Conservation (phyloP, 2,888 invertebrate genomes). For the Abrostola triplasia region DNA sequence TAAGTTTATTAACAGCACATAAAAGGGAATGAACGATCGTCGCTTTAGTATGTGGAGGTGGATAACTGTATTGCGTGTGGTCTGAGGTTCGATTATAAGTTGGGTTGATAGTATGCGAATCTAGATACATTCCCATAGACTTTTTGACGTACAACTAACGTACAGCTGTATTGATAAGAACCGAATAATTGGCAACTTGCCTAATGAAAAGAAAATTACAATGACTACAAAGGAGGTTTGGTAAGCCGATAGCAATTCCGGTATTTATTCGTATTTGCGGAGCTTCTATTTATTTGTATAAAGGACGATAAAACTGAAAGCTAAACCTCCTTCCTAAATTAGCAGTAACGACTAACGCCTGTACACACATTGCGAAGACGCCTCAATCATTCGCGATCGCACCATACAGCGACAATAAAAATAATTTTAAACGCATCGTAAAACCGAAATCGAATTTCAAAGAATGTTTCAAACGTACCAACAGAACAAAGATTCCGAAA, state of each 20-base stretch:
- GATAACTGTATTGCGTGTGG: no score
- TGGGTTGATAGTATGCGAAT: no score
- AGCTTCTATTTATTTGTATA: slow-evolving; percentile 1
- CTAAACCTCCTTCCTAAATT: slow-evolving; percentile 37
- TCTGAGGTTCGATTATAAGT: no score
- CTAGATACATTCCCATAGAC: no score
- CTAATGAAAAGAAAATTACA: no score
- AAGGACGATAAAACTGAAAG: slow-evolving; percentile 32
- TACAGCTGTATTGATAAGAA: no score
- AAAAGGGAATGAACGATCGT: background rate
- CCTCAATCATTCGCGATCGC: slow-evolving; percentile 44
- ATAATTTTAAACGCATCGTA: slow-evolving; percentile 61
- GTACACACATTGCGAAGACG: slow-evolving; percentile 38
- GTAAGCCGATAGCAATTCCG: no score
- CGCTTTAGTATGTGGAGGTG: no score
- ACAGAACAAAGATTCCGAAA: slow-evolving; percentile 72
- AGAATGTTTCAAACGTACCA: slow-evolving; percentile 61
- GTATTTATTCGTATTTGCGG: no score
- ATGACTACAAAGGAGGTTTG: no score
- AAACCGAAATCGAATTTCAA: slow-evolving; percentile 61
- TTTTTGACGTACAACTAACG: no score
- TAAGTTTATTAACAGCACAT: slow-evolving; percentile 1
- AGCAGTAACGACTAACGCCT: slow-evolving; percentile 39
- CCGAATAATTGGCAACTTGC: no score
- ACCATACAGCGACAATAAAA: slow-evolving; percentile 58